A percentile compares a stretch with the other conserved stretches of the same genome.
Conservation (phyloP, 2,797 vertebrate genomes). For the Clarias laeviceps region DNA sequence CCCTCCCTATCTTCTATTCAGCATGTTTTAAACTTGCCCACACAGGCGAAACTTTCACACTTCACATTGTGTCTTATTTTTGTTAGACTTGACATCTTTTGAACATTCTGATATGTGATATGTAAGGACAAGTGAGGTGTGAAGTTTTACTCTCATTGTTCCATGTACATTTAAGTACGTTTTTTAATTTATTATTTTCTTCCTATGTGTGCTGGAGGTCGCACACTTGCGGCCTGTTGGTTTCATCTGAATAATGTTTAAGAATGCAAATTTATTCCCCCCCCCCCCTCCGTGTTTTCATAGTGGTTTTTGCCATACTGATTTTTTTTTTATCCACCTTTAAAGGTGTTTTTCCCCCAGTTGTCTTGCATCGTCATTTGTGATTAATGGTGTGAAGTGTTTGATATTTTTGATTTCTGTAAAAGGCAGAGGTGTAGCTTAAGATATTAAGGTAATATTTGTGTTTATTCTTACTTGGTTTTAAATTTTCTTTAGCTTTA, state of each 20-base stretch:
- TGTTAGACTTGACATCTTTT: slow-evolving; percentile 8
- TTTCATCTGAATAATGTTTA: slow-evolving; percentile 15
- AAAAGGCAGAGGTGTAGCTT: not conserved
- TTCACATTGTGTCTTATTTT: slow-evolving; percentile 29
- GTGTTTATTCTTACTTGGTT: not conserved
- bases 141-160: slow-evolving; percentile 29
- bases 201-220: not conserved
- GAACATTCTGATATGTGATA: not conserved
- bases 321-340: slow-evolving; percentile 1
- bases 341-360: not conserved
- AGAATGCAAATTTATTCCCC: not conserved
- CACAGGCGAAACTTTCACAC: slow-evolving; percentile 37
- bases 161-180: not conserved
- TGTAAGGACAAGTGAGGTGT: slow-evolving; percentile 11
- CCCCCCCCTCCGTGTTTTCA: not conserved
- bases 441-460: not conserved
- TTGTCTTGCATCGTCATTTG: slow-evolving; percentile 6
- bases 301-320: not conserved
- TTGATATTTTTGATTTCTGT: not conserved
- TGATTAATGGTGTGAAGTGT: not conserved
- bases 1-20: slow-evolving; percentile 41
- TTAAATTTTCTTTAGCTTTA: not conserved
- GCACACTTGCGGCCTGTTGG: slow-evolving; percentile 16
- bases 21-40: slow-evolving; percentile 74
- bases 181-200: slow-evolving; percentile 2